Evolutionary conservation across 2,113 vertebrate species (phyloP).

Genomic region (Daboia siamensis): DNA sequence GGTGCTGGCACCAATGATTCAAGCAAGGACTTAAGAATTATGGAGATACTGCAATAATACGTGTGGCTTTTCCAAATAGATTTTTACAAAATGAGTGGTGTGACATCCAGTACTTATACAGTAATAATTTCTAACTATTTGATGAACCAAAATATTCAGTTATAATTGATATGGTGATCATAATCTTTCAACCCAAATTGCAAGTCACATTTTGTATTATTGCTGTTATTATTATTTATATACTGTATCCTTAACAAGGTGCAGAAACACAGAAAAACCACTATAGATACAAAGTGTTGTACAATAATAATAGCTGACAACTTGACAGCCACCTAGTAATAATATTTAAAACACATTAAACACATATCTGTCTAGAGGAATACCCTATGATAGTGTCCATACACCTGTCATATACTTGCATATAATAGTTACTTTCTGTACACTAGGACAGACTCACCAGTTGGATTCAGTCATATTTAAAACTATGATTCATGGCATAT

Average conservation of each 20-base stretch:
- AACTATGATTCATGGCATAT: neutral
- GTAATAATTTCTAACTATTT: neutral
- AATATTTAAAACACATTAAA: neutral
- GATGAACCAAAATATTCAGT: neutral
- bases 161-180: neutral
- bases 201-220: neutral
- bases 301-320: neutral
- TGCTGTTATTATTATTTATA: neutral
- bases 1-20: neutral
- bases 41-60: neutral
- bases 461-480: neutral
- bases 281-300: neutral
- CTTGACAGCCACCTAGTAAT: neutral
- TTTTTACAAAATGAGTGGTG: neutral
- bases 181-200: neutral
- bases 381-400: neutral
- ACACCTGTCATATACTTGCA: neutral
- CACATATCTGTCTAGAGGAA: neutral
- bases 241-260: neutral
- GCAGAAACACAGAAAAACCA: neutral
- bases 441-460: neutral
- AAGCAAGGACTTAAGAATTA: neutral
- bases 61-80: neutral
- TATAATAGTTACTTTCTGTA: neutral
- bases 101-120: neutral